Conservation (phyloP, 2,113 vertebrate species). For the Cacatua alba region DNA sequence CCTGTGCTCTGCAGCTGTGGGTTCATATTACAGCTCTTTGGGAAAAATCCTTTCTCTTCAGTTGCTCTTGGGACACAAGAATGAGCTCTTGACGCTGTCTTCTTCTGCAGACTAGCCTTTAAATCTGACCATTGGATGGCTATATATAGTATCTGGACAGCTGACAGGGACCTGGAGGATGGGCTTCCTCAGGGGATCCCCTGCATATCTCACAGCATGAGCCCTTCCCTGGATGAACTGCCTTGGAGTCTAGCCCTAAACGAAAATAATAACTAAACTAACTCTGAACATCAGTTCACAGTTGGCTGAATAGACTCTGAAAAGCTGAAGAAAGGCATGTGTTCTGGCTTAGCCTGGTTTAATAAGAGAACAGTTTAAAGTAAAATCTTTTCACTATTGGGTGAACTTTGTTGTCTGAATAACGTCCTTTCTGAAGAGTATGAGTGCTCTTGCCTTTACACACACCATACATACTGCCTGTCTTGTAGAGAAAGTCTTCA, state of each 20-base stretch:
- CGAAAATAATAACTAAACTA: slow-evolving; percentile 39
- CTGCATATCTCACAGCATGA: background rate
- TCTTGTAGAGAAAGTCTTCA: background rate
- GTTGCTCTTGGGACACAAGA: slow-evolving; percentile 31
- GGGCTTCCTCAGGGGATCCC: slow-evolving; percentile 54
- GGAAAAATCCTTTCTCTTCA: slow-evolving; percentile 57
- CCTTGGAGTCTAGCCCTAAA: slow-evolving; percentile 49
- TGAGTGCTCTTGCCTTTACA: background rate
- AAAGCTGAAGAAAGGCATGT: slow-evolving; percentile 29
- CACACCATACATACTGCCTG: background rate
- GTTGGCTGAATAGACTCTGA: slow-evolving; percentile 1
- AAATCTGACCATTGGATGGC: background rate
- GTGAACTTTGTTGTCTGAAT: background rate
- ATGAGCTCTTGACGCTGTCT: background rate
- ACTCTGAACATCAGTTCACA: background rate
- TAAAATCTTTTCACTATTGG: background rate
- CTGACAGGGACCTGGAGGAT: slow-evolving; percentile 33
- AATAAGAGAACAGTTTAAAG: background rate
- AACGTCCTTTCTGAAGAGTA: rapidly evolving
- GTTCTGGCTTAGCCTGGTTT: slow-evolving; percentile 3
- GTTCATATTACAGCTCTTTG: slow-evolving; percentile 54
- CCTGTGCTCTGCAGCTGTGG: slow-evolving; percentile 66
- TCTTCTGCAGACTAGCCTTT: background rate
- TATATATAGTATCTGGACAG: slow-evolving; percentile 45
- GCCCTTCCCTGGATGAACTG: slow-evolving; percentile 40